Percentiles rank a stretch among this genome's conserved stretches.
phyloP scores from a whole-genome alignment of 2,888 invertebrate genomes.

The Acronicta psi region DNA sequence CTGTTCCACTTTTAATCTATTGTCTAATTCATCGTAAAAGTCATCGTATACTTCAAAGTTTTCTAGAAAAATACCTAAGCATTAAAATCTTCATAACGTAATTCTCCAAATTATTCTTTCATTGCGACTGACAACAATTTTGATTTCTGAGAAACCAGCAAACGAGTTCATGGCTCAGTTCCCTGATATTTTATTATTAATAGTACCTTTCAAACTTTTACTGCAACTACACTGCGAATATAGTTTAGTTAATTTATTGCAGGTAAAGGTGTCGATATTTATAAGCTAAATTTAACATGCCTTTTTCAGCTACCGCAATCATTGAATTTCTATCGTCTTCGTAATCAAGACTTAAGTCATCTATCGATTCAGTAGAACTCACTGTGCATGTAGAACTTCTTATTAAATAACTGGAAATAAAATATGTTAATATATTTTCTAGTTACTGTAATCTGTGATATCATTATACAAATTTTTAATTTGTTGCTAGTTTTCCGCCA shows the following conservation, averaged over 20 bases:
- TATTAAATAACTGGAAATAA: constrained; percentile 30
- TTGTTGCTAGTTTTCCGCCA: too few relatives aligned
- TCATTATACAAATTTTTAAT: too few relatives aligned
- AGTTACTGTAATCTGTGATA: too few relatives aligned
- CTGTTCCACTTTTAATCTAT: constrained; percentile 66
- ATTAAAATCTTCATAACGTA: not conserved
- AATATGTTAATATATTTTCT: not conserved
- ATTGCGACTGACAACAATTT: too few relatives aligned
- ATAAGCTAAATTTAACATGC: constrained; percentile 47
- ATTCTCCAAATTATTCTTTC: too few relatives aligned
- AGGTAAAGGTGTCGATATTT: too few relatives aligned
- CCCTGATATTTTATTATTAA: too few relatives aligned
- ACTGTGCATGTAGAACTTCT: constrained; percentile 21
- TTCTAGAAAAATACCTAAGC: constrained; percentile 58
- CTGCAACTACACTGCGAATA: too few relatives aligned
- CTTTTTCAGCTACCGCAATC: constrained; percentile 73
- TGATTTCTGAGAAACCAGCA: too few relatives aligned
- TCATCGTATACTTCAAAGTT: constrained; percentile 69
- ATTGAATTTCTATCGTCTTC: constrained; percentile 84
- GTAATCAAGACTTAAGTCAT: constrained; percentile 72
- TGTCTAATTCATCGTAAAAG: constrained; percentile 82
- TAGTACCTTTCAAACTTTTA: too few relatives aligned
- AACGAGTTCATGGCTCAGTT: too few relatives aligned
- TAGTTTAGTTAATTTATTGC: too few relatives aligned
- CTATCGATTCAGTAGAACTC: constrained; percentile 68